Base-by-base conservation (phyloP, 2,113 vertebrate genomes). In the Entomyzon cyanotis region DNA sequence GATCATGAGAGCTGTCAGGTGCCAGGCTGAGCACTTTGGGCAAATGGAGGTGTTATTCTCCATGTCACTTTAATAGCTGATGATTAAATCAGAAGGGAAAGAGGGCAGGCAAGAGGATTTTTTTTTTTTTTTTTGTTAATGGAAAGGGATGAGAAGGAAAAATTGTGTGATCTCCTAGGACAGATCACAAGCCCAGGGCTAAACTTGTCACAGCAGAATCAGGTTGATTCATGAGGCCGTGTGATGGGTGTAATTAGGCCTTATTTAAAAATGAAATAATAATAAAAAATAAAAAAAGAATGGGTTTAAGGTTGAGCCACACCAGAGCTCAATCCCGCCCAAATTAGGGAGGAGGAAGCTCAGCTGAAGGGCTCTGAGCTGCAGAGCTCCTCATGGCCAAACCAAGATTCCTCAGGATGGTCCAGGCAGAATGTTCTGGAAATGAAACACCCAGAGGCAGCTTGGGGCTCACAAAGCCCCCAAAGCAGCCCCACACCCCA, bases 131-230 rank as follows among this genome's bases (percentile, higher is more conserved):
- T 39, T 39, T 39, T 10, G 10, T 39, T 39, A 39, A 81, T 75
- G 89, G 64, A 93, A 91, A 87, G 33, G 56, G 46, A 68, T 52
- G 74, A 88, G 79, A 75, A 89, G 60, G 75, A 87, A 93, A 95
- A 95, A 90, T 4, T 22, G 53, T 86, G 82, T 49, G 94, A 93
- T 94, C 53, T 92, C 56, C 62, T 78, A 62, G 88, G 83, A 75
- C 73, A 68, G 94, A 86, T 96, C 88, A 68, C 83, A 95, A 73
- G 63, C 79, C 76, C 83, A 89, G 60, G 78, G 81, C 76, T 89
- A 65, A 96, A 90, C 79, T 73, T 94, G 93, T 94, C 93, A 93
- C 90, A 96, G 90, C 85, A 95, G 68, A 92, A 60, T 87, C 90
- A 82, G 80, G 80, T 89, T 95, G 94, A 96, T 94, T 94, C 83